Conservation (phyloP, 1,140 invertebrate species). For the Ectropis grisescens region DNA sequence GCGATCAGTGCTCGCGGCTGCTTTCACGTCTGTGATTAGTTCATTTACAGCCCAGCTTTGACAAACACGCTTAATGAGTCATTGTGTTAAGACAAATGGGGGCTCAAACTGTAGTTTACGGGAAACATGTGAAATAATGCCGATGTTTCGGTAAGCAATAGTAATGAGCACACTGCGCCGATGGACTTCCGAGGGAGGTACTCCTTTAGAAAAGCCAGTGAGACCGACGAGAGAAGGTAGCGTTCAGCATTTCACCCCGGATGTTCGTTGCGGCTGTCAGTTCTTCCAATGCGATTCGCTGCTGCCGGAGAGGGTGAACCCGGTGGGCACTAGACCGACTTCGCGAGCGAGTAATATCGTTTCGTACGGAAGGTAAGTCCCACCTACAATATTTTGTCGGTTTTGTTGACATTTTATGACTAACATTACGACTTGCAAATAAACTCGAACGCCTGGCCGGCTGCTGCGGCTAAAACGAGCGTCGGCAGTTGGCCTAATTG, state of each 20-base stretch:
- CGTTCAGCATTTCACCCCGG: slow-evolving; percentile 77
- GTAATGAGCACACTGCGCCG: slow-evolving; percentile 66
- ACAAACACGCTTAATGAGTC: slow-evolving; percentile 43
- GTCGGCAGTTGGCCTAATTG: slow-evolving; percentile 57
- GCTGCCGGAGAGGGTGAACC: slow-evolving; percentile 79
- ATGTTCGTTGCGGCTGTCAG: slow-evolving; percentile 87
- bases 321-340: slow-evolving; percentile 71
- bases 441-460: slow-evolving; percentile 38
- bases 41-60: slow-evolving; percentile 45
- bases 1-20: slow-evolving; percentile 59
- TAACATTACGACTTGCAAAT: slow-evolving; percentile 35
- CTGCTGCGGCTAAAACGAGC: slow-evolving; percentile 65
- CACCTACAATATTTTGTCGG: slow-evolving; percentile 18
- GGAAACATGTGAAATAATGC: slow-evolving; percentile 27
- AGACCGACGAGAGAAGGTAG: slow-evolving; percentile 72
- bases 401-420: slow-evolving; percentile 32
- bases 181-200: slow-evolving; percentile 75
- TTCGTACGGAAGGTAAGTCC: slow-evolving; percentile 54
- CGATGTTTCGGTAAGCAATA: slow-evolving; percentile 25
- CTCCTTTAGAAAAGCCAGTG: slow-evolving; percentile 70
- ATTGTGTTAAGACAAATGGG: slow-evolving; percentile 19
- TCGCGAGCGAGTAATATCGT: slow-evolving; percentile 65
- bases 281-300: slow-evolving; percentile 84
- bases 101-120: slow-evolving; percentile 14
- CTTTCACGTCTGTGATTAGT: slow-evolving; percentile 58